Base-by-base conservation (phyloP, 2,113 vertebrate species). In the Lates calcarifer region DNA sequence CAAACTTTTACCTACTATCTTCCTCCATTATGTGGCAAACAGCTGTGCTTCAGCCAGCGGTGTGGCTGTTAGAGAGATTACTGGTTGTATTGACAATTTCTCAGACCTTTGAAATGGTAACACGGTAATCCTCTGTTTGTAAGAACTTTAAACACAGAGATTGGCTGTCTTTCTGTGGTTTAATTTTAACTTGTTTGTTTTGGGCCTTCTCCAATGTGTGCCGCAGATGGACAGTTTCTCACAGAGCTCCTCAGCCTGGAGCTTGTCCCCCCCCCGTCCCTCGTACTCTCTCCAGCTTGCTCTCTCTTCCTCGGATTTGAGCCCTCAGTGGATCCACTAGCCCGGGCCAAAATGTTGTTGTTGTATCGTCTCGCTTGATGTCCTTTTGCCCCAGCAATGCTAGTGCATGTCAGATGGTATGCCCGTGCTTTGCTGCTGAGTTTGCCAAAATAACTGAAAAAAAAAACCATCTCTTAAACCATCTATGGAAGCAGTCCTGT, bases 161-260 rank as follows among this genome's bases (percentile, higher is more conserved):
- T 75, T 83, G 83, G 77, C 85, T 83, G 72, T 86, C 90, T 89
- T 90, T 90, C 84, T 88, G 88, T 86, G 88, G 93, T 94, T 92
- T 94, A 93, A 95, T 93, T 94, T 94, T 92, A 95, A 94, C 87
- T 86, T 95, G 93, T 95, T 96, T 94, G 89, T 89, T 90, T 95
- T 95, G 95, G 94, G 77, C 77, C 26, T 17, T 55, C 63, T 92
- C 94, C 93, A 95, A 64, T 68, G 22, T 80, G 73, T 72, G 83
- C 81, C 91, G 90, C 93, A 92, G 90, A 94, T 93, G 91, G 93
- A 92, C 90, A 87, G 74, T 93, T 94, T 95, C 93, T 95, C 94
- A 95, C 89, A 92, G 85, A 87, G 86, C 81, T 61, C 43, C 86
- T 70, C 83, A 33, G 86, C 79, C 64, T 45, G 79, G 57, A 82